These are phyloP conservation scores for Rhyacophila brunnea DNA, from an alignment of 1,140 invertebrate species.

Conservation along the genomic window DNA sequence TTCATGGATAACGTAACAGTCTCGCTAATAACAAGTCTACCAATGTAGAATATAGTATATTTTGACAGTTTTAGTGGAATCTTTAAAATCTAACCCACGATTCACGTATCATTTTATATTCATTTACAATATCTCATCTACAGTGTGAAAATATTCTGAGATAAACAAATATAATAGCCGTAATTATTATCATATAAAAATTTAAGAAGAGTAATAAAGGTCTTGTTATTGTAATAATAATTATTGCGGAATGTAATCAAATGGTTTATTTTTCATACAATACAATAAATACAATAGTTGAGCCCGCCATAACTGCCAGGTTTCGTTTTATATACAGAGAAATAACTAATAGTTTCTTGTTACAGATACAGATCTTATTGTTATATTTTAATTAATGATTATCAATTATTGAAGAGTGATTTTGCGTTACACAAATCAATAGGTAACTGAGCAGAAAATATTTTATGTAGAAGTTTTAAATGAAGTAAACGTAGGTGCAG, in stretches of 20 bases:
- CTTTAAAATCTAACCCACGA: too few species aligned
- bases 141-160: constrained; percentile 7
- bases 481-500: constrained; percentile 13
- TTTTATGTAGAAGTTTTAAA: constrained; percentile 34
- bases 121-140: not conserved
- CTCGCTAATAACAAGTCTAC: too few species aligned
- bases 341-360: constrained; percentile 23
- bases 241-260: constrained; percentile 25
- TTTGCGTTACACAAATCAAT: constrained; percentile 36
- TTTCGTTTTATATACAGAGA: constrained; percentile 34
- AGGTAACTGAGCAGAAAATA: constrained; percentile 26
- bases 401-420: constrained; percentile 23
- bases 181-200: constrained; percentile 21
- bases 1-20: too few species aligned
- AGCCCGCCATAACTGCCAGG: constrained; percentile 28
- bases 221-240: constrained; percentile 22
- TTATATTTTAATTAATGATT: constrained; percentile 32
- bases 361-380: constrained; percentile 27
- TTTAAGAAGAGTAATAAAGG: constrained; percentile 16
- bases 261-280: constrained; percentile 36
- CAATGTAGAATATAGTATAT: too few species aligned
- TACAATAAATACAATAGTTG: constrained; percentile 36
- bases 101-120: too few species aligned
- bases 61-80: too few species aligned
- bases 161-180: constrained; percentile 14